Evolutionary conservation across 2,797 vertebrate genomes (phyloP), one percentile per base, ranked within the genome.

Genomic region (Nyctibius grandis): DNA sequence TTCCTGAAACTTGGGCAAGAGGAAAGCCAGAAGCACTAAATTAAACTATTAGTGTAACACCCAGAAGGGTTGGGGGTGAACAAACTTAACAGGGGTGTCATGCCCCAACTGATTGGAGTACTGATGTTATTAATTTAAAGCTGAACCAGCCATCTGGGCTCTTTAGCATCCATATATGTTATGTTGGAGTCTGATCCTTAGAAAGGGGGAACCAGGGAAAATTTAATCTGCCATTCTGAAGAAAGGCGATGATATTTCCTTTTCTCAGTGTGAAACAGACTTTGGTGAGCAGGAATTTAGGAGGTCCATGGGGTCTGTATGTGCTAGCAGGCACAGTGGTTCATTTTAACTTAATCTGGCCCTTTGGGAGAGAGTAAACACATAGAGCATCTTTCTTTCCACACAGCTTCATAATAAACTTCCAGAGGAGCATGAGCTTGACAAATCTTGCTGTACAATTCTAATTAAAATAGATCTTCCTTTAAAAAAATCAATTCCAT

Each of bases 261-360:
- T 69, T 74, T 72, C 72, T 87, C 12, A 3, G 65, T 54, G 51
- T 91, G 90, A 79, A 92, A n/a, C 77, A 91, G 88, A 25, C 64
- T 94, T 93, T 84, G 64, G 86, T 80, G 84, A 96, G 56, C 36
- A 85, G 57, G 72, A 94, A 75, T 96, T 95, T 95, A 94, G 84
- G 81, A 96, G 90, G 53, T 92, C 50, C 90, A 12, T 29, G 81
- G 88, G 91, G 38, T 94, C 57, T 73, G 61, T 81, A 73, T 93
- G 69, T 94, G 89, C 89, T 80, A 84, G 81, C 68, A 94, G 89
- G 89, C 92, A 91, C 34, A 93, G 67, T 88, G 79, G 76, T 88
- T 96, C 91, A 79, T 96, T 95, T 97, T 92, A 83, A 88, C 94
- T 96, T 92, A 68, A 81, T 79, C 61, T 63, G 34, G 53, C 38